Conservation (phyloP, 2,888 invertebrate genomes). For the Andrena bucephala region DNA sequence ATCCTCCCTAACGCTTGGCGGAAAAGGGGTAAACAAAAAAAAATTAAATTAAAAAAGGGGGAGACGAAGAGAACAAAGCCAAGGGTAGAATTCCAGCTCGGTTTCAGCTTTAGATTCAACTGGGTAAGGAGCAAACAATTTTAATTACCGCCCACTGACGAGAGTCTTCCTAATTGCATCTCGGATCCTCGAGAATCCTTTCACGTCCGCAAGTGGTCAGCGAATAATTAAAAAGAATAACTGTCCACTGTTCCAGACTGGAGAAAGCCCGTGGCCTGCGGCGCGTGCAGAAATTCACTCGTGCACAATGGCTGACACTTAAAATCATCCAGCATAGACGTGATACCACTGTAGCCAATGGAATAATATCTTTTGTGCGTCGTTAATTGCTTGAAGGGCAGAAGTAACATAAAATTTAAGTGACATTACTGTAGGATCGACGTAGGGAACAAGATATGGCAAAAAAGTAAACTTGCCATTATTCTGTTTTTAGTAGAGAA, state of each 20-base stretch:
- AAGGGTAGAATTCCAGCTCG: slow-evolving; percentile 19
- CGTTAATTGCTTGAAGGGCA: too few relatives aligned
- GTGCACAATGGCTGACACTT: too few relatives aligned
- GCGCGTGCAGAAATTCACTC: not conserved
- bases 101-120: slow-evolving; percentile 31
- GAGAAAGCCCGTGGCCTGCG: slow-evolving; percentile 21
- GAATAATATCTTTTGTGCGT: too few relatives aligned
- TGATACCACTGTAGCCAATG: too few relatives aligned
- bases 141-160: slow-evolving; percentile 49
- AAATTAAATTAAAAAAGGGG: not conserved
- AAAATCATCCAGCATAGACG: too few relatives aligned
- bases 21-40: not conserved
- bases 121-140: slow-evolving; percentile 53
- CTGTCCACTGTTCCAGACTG: slow-evolving; percentile 26
- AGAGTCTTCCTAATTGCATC: slow-evolving; percentile 56
- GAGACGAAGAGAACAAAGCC: not conserved
- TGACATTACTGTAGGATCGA: too few relatives aligned
- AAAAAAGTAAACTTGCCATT: too few relatives aligned
- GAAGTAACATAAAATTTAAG: too few relatives aligned
- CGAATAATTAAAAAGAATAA: slow-evolving; percentile 58
- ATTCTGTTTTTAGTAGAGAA: too few relatives aligned
- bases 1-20: slow-evolving; percentile 26
- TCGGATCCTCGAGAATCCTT: slow-evolving; percentile 48
- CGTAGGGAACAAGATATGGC: too few relatives aligned
- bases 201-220: slow-evolving; percentile 27